Evolutionary conservation across 1,140 invertebrate genomes (phyloP), one percentile per base, ranked within the genome.

Genomic region (Philopotamus ludificatus): DNA sequence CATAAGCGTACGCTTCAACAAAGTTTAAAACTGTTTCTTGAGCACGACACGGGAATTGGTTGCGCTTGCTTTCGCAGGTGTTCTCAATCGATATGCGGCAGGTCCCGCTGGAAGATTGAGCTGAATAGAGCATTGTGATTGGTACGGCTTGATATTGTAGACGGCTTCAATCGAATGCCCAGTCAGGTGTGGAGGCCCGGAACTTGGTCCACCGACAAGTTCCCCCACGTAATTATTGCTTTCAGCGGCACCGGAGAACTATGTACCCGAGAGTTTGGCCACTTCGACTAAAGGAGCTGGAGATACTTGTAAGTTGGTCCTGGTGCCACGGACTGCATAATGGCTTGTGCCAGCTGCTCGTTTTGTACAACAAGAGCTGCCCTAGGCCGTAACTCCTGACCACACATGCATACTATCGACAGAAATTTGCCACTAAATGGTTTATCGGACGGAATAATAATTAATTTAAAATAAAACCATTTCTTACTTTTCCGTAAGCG

Each of bases 161-260:
- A 25, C 28, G 21, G 49, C 16, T 22, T 3, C n/a, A 3, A n/a
- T 20, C 49, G 49, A 25, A 51, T 51, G 28, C 16, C 22, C n/a
- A 51, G 20, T n/a, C 22, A n/a, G n/a, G n/a, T n/a, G n/a, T n/a
- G n/a, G 49, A 51, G 45, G 2, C 20, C 12, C 1, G 4, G 49
- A 20, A 8, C 28, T 22, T 10, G 41, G 41, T 1, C 1, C n/a
- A 9, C 18, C n/a, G 41, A 1, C 3, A 9, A 10, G 49, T 12
- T 16, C 49, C n/a, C n/a, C n/a, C n/a, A n/a, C n/a, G 18, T 51
- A 51, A 51, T 51, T 51, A 51, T 51, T 51, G 49, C 49, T 23
- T 51, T 51, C 49, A 51, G 21, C 49, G 15, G 15, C 49, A 51
- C 15, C 42, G 18, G 18, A 20, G 49, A 23, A 25, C 22, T 51